Conservation (phyloP, 2,113 vertebrate species). For the Stomatorhinus ivindoensis region DNA sequence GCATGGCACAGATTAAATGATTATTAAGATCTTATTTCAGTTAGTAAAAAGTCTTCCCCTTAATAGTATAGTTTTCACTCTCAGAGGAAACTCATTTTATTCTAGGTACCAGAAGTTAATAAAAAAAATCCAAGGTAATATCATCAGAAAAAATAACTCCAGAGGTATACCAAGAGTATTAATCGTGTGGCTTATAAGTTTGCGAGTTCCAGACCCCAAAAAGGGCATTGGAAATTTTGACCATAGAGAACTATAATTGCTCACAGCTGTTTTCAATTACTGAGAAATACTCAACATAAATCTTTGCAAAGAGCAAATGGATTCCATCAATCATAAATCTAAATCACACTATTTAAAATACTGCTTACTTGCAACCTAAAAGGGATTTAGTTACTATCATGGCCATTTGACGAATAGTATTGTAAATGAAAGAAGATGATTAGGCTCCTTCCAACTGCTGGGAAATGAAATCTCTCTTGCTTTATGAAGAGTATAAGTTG, state of each 20-base stretch:
- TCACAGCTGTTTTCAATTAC: conserved; percentile 21
- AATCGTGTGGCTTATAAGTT: background rate
- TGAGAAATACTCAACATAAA: background rate
- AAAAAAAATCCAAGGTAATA: conserved; percentile 2
- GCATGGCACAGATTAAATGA: background rate
- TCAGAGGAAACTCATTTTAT: background rate
- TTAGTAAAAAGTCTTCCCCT: conserved; percentile 2
- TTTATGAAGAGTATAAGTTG: background rate
- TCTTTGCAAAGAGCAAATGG: background rate
- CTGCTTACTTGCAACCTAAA: background rate
- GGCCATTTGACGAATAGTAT: background rate
- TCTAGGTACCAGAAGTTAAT: background rate
- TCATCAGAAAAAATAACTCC: background rate
- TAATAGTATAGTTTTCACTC: background rate
- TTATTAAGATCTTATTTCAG: background rate
- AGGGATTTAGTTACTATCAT: background rate
- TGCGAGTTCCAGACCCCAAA: background rate
- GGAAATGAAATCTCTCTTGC: background rate
- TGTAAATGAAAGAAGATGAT: background rate
- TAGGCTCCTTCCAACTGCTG: background rate
- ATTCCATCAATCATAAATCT: background rate
- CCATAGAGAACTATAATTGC: background rate
- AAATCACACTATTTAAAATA: background rate
- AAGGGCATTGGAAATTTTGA: background rate
- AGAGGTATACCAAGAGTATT: background rate